Conservation (phyloP, 2,888 invertebrate species). For the Cremastinae sp. region DNA sequence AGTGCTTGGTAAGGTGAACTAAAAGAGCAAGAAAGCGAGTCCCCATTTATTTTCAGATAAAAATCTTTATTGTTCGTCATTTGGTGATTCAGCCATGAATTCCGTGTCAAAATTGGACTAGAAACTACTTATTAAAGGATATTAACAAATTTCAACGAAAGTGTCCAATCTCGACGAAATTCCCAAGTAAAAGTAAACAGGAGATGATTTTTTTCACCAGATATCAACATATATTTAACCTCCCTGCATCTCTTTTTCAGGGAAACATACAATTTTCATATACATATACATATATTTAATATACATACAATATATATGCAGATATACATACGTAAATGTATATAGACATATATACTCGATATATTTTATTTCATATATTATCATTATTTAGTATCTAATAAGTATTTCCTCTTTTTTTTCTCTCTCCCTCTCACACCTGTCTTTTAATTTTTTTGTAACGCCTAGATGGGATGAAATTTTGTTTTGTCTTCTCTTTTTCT, state of each 20-base stretch:
- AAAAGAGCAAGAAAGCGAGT: too few species aligned
- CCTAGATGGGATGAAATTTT: constrained; percentile 24
- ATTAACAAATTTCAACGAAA: neutral
- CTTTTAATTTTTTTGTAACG: constrained; percentile 24
- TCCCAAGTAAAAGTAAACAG: neutral
- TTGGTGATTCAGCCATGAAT: neutral
- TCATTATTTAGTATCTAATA: constrained; percentile 57
- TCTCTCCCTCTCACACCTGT: constrained; percentile 10
- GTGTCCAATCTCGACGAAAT: neutral
- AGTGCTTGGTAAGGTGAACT: too few species aligned
- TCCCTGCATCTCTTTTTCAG: constrained; percentile 32
- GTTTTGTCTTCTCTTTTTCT: neutral
- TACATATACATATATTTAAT: constrained; percentile 43
- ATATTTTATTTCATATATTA: constrained; percentile 44
- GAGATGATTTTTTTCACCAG: constrained; percentile 46
- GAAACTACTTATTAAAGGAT: too few species aligned
- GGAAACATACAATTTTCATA: constrained; percentile 57
- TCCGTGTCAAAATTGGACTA: too few species aligned
- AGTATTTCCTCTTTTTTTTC: constrained; percentile 39
- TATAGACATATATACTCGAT: constrained; percentile 45
- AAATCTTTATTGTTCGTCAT: neutral
- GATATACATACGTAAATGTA: constrained; percentile 28
- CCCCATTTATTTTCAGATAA: too few species aligned
- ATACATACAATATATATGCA: constrained; percentile 17
- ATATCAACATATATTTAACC: constrained; percentile 61